phyloP scores from a whole-genome alignment of 1,140 invertebrate genomes.

The Notospermus geniculatus region DNA sequence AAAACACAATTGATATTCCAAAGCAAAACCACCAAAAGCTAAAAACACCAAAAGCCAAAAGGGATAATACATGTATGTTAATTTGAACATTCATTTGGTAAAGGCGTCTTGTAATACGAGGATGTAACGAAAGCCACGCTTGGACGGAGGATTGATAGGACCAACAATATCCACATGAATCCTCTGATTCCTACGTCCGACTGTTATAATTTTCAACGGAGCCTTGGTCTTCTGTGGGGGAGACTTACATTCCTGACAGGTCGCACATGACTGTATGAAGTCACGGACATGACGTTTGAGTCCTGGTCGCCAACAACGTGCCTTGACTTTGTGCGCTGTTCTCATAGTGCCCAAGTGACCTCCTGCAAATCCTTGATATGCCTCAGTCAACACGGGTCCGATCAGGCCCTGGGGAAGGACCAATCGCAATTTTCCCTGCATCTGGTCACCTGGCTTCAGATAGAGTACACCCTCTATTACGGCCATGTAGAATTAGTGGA shows the following conservation, averaged over 20 bases:
- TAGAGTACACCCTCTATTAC: constrained; percentile 24
- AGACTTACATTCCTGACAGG: constrained; percentile 16
- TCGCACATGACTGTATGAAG: constrained; percentile 13
- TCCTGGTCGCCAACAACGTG: constrained; percentile 19
- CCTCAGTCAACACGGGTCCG: constrained; percentile 13
- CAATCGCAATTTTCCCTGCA: constrained; percentile 10
- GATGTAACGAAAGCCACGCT: constrained; percentile 28
- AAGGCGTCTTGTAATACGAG: constrained; percentile 36
- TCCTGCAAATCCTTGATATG: constrained; percentile 16
- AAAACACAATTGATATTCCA: no score
- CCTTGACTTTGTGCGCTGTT: constrained; percentile 16
- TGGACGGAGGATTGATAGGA: background rate
- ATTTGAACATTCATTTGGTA: constrained; percentile 33
- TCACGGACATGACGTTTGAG: constrained; percentile 8
- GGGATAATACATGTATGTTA: constrained; percentile 39
- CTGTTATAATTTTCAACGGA: background rate
- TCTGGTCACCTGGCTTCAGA: constrained; percentile 12
- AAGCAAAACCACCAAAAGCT: no score
- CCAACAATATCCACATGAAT: constrained; percentile 21
- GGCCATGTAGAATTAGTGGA: no score
- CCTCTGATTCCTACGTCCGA: constrained; percentile 15
- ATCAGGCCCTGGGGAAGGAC: constrained; percentile 12
- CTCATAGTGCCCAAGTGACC: constrained; percentile 25
- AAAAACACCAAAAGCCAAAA: no score
- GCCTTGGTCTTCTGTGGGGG: constrained; percentile 1